Conservation (phyloP, 2,888 invertebrate genomes). For the Pegoplata infirma region DNA sequence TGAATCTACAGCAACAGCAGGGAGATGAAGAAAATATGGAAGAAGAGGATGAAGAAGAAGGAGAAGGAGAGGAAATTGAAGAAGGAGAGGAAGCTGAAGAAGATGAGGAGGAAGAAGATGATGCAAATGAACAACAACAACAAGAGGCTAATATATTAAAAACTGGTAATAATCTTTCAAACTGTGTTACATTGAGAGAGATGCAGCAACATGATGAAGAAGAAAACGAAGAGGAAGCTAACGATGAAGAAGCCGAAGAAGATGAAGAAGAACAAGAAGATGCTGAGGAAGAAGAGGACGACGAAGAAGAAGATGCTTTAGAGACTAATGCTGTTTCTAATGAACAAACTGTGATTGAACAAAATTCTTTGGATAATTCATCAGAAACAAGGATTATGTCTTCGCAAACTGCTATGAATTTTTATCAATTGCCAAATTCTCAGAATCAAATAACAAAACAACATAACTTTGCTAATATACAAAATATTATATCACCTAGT, state of each 20-base stretch:
- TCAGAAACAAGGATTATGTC: constrained; percentile 24
- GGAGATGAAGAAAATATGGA: constrained; percentile 27
- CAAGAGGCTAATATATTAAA: constrained; percentile 21
- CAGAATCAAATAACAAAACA: constrained; percentile 34
- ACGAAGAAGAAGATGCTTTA: constrained; percentile 22
- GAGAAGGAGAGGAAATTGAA: constrained; percentile 34
- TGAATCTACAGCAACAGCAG: constrained; percentile 73
- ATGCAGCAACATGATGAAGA: constrained; percentile 28
- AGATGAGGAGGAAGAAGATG: constrained; percentile 1
- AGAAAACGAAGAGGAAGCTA: constrained; percentile 41
- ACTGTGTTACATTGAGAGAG: constrained; percentile 31
- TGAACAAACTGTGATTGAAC: constrained; percentile 55
- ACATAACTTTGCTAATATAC: constrained; percentile 37
- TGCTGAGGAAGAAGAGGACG: constrained; percentile 4
- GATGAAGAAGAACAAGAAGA: constrained; percentile 54
- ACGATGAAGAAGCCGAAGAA: not conserved
- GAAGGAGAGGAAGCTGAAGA: constrained; percentile 18
- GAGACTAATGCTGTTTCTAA: constrained; percentile 6
- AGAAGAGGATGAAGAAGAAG: constrained; percentile 32
- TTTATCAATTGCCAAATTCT: constrained; percentile 48
- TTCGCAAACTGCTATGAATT: constrained; percentile 23
- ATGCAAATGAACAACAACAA: constrained; percentile 3
- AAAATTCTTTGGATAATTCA: constrained; percentile 17
- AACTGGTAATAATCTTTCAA: not conserved
- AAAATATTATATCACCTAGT: constrained; percentile 34